These are phyloP conservation scores for Eilema caniola DNA, from an alignment of 2,888 invertebrate species.

Conservation along the genomic window DNA sequence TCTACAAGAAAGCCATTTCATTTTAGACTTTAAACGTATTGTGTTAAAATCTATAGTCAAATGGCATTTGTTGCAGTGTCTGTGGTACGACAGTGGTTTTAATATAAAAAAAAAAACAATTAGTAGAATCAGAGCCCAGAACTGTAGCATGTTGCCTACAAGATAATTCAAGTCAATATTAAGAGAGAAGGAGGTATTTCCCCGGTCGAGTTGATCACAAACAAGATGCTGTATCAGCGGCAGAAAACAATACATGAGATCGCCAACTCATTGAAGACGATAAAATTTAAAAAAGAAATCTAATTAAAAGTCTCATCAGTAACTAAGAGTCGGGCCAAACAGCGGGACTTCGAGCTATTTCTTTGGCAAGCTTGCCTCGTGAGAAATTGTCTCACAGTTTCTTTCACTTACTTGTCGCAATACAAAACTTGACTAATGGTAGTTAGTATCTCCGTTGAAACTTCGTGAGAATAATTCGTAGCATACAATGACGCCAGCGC, in stretches of 20 bases:
- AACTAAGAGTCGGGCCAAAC: slow-evolving; percentile 61
- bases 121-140: too few relatives aligned
- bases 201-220: background rate
- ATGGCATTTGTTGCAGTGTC: too few relatives aligned
- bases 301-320: slow-evolving; percentile 66
- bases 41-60: too few relatives aligned
- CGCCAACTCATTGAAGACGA: background rate
- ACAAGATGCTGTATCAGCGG: background rate
- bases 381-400: slow-evolving; percentile 74
- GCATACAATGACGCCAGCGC: slow-evolving; percentile 53
- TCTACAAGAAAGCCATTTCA: too few relatives aligned
- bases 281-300: slow-evolving; percentile 38
- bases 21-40: too few relatives aligned
- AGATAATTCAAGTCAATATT: background rate
- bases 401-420: slow-evolving; percentile 67
- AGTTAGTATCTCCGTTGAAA: slow-evolving; percentile 57
- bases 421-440: slow-evolving; percentile 67
- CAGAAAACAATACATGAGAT: background rate
- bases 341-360: slow-evolving; percentile 66
- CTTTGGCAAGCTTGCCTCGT: slow-evolving; percentile 63
- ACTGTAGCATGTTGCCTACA: background rate
- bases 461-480: slow-evolving; percentile 65
- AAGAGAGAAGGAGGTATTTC: background rate
- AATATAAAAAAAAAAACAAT: too few relatives aligned
- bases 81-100: too few relatives aligned